Percentiles rank a stretch among this genome's conserved stretches.
Conservation (phyloP, 2,888 invertebrate genomes). For the Erebia aethiops region DNA sequence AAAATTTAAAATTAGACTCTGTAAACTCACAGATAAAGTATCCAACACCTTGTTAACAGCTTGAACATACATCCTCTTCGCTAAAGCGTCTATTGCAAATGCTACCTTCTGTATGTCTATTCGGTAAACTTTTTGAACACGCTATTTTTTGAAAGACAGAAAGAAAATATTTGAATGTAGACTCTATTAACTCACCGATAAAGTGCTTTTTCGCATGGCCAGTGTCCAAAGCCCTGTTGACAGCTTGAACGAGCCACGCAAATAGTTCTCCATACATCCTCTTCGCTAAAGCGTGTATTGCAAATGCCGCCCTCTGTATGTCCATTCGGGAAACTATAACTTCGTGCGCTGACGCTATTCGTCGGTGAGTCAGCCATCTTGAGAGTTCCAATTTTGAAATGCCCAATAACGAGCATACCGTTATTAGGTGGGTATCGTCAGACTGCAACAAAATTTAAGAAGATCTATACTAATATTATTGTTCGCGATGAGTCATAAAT, state of each 20-base stretch:
- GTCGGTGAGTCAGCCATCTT: slow-evolving; percentile 95
- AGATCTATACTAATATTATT: no score
- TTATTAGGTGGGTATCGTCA: slow-evolving; percentile 85
- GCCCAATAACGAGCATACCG: slow-evolving; percentile 88
- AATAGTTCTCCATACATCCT: slow-evolving; percentile 96
- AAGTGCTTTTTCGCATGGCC: slow-evolving; percentile 87
- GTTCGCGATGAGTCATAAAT: no score
- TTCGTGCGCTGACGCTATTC: slow-evolving; percentile 95
- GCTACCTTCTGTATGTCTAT: slow-evolving; percentile 89
- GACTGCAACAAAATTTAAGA: slow-evolving; percentile 46
- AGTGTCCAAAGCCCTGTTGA: slow-evolving; percentile 93
- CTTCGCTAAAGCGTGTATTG: slow-evolving; percentile 97
- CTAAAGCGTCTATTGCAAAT: slow-evolving; percentile 93
- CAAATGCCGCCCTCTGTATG: slow-evolving; percentile 87
- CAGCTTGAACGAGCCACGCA: slow-evolving; percentile 94
- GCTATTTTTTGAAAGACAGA: slow-evolving; percentile 80
- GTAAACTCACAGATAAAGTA: slow-evolving; percentile 88
- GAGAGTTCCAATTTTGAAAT: slow-evolving; percentile 89
- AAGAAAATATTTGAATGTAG: neutral
- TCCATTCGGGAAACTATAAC: slow-evolving; percentile 94
- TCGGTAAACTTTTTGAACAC: slow-evolving; percentile 95
- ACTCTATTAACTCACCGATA: slow-evolving; percentile 83
- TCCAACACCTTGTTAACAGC: slow-evolving; percentile 92
- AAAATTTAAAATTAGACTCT: neutral
- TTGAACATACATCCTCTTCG: slow-evolving; percentile 96